These are phyloP conservation scores for Steinernema scapterisci DNA, from an alignment of 2,888 invertebrate genomes.

Conservation along the genomic window DNA sequence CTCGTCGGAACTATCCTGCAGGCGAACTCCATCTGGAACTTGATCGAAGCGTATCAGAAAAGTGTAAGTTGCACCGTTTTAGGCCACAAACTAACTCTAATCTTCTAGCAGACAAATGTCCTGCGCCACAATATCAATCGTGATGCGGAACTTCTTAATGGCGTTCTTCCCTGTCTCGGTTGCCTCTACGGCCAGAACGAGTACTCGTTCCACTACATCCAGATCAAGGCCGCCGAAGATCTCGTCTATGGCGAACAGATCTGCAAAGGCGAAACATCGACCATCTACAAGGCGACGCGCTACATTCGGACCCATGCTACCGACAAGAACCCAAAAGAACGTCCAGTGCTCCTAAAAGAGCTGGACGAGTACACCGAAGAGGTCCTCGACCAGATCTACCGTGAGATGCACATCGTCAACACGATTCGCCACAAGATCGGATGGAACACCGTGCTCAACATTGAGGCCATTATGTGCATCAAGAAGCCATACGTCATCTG, in stretches of 20 bases:
- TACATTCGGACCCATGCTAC: no score
- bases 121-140: conserved; percentile 32
- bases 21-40: conserved; percentile 27
- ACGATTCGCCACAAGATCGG: conserved; percentile 37
- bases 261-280: background rate
- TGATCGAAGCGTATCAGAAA: conserved; percentile 32
- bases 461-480: conserved; percentile 31
- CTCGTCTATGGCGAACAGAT: conserved; percentile 29
- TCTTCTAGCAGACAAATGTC: no score
- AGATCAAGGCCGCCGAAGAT: conserved; percentile 30
- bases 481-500: conserved; percentile 34
- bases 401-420: conserved; percentile 38
- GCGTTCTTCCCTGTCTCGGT: conserved; percentile 31
- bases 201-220: conserved; percentile 36
- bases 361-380: conserved; percentile 25
- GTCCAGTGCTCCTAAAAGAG: background rate
- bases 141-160: conserved; percentile 32
- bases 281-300: background rate
- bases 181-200: conserved; percentile 34
- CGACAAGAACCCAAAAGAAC: background rate
- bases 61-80: background rate
- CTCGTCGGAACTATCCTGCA: conserved; percentile 34
- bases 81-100: no score
- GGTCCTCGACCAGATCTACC: conserved; percentile 34
- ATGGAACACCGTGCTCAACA: conserved; percentile 34